A percentile compares a stretch with the other conserved stretches of the same genome.
Evolutionary conservation across 2,113 vertebrate species (phyloP).

Genomic region (Python bivittatus): DNA sequence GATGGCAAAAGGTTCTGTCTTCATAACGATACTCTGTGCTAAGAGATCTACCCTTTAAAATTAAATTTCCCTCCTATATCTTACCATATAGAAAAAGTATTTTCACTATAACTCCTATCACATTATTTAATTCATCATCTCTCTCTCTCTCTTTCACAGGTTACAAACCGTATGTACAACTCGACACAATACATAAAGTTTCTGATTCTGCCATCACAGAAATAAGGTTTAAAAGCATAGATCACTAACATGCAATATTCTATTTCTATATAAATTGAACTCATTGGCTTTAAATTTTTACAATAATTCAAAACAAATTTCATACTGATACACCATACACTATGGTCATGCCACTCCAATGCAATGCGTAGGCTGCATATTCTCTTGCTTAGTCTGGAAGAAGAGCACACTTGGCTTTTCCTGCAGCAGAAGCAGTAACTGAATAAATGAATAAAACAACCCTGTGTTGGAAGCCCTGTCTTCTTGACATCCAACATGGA

Average conservation of each 20-base stretch:
- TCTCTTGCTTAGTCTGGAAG: neutral
- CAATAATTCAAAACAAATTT: neutral
- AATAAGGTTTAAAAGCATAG: neutral
- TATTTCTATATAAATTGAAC: neutral
- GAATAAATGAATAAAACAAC: neutral
- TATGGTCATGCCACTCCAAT: neutral
- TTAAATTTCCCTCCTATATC: neutral
- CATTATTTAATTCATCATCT: neutral
- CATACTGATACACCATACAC: neutral
- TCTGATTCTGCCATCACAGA: neutral
- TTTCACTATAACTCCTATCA: neutral
- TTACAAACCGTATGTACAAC: neutral
- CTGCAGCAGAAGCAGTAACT: neutral
- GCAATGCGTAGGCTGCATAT: neutral
- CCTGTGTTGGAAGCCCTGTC: neutral
- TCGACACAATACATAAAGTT: neutral
- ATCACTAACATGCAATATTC: neutral
- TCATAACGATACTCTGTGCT: neutral
- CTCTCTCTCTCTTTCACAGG: neutral
- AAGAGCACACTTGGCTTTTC: neutral
- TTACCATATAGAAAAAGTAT: neutral
- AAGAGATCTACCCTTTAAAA: neutral
- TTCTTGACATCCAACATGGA: neutral
- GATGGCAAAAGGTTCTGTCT: neutral
- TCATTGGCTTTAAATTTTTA: neutral